Conservation (phyloP, 2,888 invertebrate genomes). For the Trissolcus brochymenae region DNA sequence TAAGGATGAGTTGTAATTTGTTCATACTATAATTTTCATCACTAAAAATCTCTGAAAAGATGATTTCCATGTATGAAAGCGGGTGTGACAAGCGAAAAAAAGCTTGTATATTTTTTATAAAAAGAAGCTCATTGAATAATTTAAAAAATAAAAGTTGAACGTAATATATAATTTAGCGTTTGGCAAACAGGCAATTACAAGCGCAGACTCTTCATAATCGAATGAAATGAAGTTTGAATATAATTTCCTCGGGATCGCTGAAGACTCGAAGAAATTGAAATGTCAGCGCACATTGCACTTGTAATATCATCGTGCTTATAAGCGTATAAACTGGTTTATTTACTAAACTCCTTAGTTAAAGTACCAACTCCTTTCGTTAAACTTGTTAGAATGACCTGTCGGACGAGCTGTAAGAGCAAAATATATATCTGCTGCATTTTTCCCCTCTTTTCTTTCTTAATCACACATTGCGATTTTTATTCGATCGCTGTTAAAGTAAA, state of each 20-base stretch:
- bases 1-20: too few relatives aligned
- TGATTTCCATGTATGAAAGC: too few relatives aligned
- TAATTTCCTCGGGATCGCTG: conserved; percentile 46
- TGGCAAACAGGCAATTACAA: conserved; percentile 58
- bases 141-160: conserved; percentile 48
- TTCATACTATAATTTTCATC: too few relatives aligned
- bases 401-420: background rate
- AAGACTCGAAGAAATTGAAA: conserved; percentile 54
- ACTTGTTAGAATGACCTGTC: conserved; percentile 36
- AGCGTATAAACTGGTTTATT: conserved; percentile 57
- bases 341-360: conserved; percentile 51
- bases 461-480: background rate
- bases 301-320: conserved; percentile 47
- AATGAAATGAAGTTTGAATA: conserved; percentile 57
- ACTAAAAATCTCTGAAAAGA: too few relatives aligned
- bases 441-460: background rate
- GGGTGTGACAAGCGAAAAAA: too few relatives aligned
- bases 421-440: too few relatives aligned
- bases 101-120: too few relatives aligned
- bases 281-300: conserved; percentile 55
- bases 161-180: conserved; percentile 54
- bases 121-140: conserved; percentile 25
- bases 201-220: conserved; percentile 55
- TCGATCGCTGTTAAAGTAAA: background rate
- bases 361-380: conserved; percentile 42